A percentile compares a stretch with the other conserved stretches of the same genome.
Conservation (phyloP, 2,797 vertebrate genomes). For the Zalophus californianus region DNA sequence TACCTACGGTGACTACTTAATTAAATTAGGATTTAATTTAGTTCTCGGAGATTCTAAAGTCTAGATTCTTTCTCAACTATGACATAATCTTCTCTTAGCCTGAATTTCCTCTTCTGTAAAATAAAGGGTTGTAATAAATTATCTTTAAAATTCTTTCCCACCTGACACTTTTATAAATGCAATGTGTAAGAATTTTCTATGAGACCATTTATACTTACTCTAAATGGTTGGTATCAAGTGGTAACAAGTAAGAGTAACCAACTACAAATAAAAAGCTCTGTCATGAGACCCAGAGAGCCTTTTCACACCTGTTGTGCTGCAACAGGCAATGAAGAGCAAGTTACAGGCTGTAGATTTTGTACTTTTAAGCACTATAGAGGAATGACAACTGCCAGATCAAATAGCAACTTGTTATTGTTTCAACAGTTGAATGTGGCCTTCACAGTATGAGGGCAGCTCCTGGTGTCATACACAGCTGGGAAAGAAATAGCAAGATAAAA, state of each 20-base stretch:
- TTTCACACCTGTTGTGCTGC: constrained; percentile 1
- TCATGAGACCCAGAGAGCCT: constrained; percentile 30
- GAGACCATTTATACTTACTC: constrained; percentile 13
- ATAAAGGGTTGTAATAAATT: constrained; percentile 41
- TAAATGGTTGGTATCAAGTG: neutral
- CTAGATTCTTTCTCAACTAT: constrained; percentile 45
- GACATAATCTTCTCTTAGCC: neutral
- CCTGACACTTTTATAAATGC: constrained; percentile 15
- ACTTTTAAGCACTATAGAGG: constrained; percentile 36
- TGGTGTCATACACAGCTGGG: constrained; percentile 32
- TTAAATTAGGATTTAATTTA: constrained; percentile 29
- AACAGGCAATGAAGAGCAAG: constrained; percentile 49
- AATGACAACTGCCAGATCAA: constrained; percentile 45
- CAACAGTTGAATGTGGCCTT: constrained; percentile 51
- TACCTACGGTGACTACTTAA: neutral
- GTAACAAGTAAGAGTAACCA: constrained; percentile 2
- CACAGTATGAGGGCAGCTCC: neutral
- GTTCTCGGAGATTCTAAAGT: constrained; percentile 8
- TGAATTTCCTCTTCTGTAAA: constrained; percentile 48
- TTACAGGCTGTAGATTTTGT: constrained; percentile 11
- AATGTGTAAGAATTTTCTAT: constrained; percentile 36
- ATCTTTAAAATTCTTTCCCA: constrained; percentile 51
- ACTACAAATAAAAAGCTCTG: neutral
- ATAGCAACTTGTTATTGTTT: constrained; percentile 57
- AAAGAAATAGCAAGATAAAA: constrained; percentile 51